Evolutionary conservation across 2,888 invertebrate genomes (phyloP).

Genomic region (Incurvaria masculella): DNA sequence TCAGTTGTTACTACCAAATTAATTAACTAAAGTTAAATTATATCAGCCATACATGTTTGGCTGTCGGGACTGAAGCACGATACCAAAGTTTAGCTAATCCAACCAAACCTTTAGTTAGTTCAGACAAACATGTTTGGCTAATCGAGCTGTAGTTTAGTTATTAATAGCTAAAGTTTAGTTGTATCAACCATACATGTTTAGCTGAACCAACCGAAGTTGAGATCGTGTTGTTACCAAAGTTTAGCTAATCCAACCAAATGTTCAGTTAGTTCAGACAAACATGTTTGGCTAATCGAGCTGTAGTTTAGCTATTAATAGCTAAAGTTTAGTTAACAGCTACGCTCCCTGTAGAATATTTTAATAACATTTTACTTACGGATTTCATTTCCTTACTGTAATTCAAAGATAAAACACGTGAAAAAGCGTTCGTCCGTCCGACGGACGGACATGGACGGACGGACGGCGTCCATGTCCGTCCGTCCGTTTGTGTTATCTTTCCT

Average conservation of each 20-base stretch:
- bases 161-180: background rate
- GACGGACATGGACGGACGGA: background rate
- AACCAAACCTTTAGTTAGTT: background rate
- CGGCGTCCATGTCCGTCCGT: background rate
- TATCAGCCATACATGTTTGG: background rate
- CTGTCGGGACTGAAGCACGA: background rate
- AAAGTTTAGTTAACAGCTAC: background rate
- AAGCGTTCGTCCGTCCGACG: no score
- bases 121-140: no score
- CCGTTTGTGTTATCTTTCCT: background rate
- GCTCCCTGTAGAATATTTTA: background rate
- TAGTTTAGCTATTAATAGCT: background rate
- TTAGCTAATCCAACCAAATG: background rate
- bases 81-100: background rate
- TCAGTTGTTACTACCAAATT: no score
- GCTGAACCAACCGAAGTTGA: background rate
- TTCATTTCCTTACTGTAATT: background rate
- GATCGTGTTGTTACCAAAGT: no score
- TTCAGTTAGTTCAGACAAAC: no score
- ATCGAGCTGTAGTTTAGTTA: background rate
- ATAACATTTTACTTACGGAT: background rate
- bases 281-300: background rate
- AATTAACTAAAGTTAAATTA: background rate
- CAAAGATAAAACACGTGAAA: background rate
- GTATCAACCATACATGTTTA: background rate